Base-by-base conservation (phyloP, 2,113 vertebrate genomes). In the Gnathonemus echidnorhynchus region DNA sequence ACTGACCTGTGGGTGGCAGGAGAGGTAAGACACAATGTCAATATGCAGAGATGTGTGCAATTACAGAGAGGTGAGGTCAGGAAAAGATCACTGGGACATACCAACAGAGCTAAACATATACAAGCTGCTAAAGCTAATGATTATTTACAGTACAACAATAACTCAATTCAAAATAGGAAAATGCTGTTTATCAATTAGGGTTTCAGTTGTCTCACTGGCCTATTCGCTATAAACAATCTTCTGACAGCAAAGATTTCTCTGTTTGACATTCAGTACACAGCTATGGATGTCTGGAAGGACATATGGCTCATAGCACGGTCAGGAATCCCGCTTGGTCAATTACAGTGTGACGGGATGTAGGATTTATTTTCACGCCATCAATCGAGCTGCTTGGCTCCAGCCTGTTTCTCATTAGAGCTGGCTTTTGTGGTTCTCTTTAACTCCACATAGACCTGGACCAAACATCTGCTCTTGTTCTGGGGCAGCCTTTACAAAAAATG, bases 1-100 rank as follows among this genome's bases (percentile, higher is more conserved):
- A 1, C 95, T 96, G 91, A 97, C 96, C 97, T 97, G 92, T 0
- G 31, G 0, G 0, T n/a, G 84, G 83, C 85, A 42, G 86, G 53
- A 49, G 48, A 39, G 48, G 45, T 39, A 39, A 53, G 50, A 50
- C 50, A 53, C n/a, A 53, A 15, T 13, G 11, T 52, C 27, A 52
- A 48, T 52, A 27, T 53, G 70, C 70, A 80, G 31, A 80, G 31
- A n/a, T 42, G 31, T n/a, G 48, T 50, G 84, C 11, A 80, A 80
- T 80, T 19, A n/a, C 83, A 86, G 46, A 86, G 83, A 86, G 45
- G 21, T 48, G 9, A 48, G 5, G 11, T 48, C 39, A 19, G 83
- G 21, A 86, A 49, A 27, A 48, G 45, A 85, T 24, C 83, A 85
- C 84, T 86, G 4, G 84, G 1, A 15, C 5, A 48, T 10, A n/a